Conservation (phyloP, 2,888 invertebrate genomes). For the Hyposoter didymator region DNA sequence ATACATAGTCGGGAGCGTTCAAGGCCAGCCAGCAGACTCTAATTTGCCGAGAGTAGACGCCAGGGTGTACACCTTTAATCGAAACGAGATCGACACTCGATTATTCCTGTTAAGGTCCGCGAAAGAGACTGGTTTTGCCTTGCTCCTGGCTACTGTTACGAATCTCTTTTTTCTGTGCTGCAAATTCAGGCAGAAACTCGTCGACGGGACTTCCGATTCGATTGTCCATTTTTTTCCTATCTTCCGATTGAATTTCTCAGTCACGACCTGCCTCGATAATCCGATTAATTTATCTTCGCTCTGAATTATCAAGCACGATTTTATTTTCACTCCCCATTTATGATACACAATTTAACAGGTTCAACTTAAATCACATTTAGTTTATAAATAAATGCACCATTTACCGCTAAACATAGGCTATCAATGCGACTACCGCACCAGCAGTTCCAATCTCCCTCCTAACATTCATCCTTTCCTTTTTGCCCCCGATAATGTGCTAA, state of each 20-base stretch:
- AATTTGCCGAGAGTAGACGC: slow-evolving; percentile 50
- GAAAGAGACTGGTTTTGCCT: slow-evolving; percentile 31
- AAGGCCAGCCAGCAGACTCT: slow-evolving; percentile 49
- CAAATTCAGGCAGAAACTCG: slow-evolving; percentile 15
- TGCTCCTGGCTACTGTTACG: slow-evolving; percentile 17
- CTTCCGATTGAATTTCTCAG: slow-evolving; percentile 32
- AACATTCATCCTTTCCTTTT: slow-evolving; percentile 44
- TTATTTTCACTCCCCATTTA: slow-evolving; percentile 39
- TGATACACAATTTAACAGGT: slow-evolving; percentile 16
- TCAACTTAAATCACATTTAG: slow-evolving; percentile 33
- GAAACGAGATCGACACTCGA: slow-evolving; percentile 78
- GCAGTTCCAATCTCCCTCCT: slow-evolving; percentile 5
- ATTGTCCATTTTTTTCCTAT: slow-evolving; percentile 46
- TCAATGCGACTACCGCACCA: slow-evolving; percentile 35
- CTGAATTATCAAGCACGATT: slow-evolving; percentile 41
- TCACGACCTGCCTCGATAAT: slow-evolving; percentile 37
- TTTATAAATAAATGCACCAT: slow-evolving; percentile 55
- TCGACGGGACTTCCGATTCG: slow-evolving; percentile 54
- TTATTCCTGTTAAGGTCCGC: slow-evolving; percentile 78
- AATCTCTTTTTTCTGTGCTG: not conserved
- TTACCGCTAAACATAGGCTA: slow-evolving; percentile 59
- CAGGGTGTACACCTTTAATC: slow-evolving; percentile 74
- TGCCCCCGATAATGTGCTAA: slow-evolving; percentile 63
- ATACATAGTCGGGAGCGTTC: slow-evolving; percentile 36
- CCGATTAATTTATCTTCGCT: slow-evolving; percentile 37